Base-by-base conservation (phyloP, 2,797 vertebrate species). In the Okamejei kenojei region DNA sequence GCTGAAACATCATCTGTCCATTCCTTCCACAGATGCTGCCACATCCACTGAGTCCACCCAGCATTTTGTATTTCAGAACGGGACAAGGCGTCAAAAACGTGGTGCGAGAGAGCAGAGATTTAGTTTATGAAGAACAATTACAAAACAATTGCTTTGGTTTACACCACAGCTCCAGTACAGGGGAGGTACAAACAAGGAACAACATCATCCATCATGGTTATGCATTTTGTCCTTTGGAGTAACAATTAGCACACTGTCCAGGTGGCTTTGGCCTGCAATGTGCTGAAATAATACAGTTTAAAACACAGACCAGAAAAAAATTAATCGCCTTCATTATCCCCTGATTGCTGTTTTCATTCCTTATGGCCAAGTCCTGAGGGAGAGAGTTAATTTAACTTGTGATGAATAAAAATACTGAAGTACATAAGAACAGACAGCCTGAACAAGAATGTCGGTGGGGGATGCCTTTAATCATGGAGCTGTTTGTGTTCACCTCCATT, bases 301-400 rank as follows among this genome's bases (percentile, higher is more conserved):
- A 90, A 73, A 90, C 23, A 23, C 65, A 71, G 88, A 90, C 65
- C 65, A 45, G 65, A 68, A 71, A 65, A 54, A 71, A 90, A 90
- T 90, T 90, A 90, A 90, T 90, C 68, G 45, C 88, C 23, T 73
- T 73, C 88, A 90, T 90, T 90, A 90, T 19, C 32, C 88, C 73
- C 32, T 90, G 21, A 90, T 73, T 45, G 63, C 35, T 90, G 17
- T 73, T 90, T 90, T 73, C 68, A 90, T 38, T 45, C 15, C 35
- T 90, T 90, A 23, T 45, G 23, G 10, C 32, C 38, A n/a, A 71
- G 35, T 35, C 32, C 35, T 45, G n/a, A 90, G 68, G 88, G 65
- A 73, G 4, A 73, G 65, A 71, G 65, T 32, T 90, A 38, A 63
- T 86, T 86, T 32, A 65, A 63, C 11, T 63, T 7, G 11, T 13